Percentiles rank a stretch among this genome's conserved stretches.
Evolutionary conservation across 92 coral and sea anemone genomes (phyloP).

Genomic region (Actinernus sp.): DNA sequence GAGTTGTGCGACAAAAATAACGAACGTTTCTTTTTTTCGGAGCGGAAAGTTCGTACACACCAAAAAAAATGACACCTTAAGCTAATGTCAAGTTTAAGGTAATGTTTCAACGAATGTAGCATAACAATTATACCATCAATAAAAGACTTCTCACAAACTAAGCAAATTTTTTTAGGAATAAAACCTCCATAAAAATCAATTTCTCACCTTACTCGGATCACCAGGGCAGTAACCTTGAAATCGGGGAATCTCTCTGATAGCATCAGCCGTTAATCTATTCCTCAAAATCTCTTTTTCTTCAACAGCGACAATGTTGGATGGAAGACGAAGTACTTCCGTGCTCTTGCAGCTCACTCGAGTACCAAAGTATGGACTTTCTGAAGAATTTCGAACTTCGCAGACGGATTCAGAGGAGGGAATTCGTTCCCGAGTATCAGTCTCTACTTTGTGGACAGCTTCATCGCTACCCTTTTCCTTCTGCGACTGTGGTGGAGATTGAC

Average conservation of each 20-base stretch:
- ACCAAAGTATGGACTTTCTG: too few species aligned
- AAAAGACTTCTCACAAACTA: too few species aligned
- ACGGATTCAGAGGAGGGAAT: not conserved
- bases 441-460: not conserved
- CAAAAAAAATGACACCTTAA: too few species aligned
- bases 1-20: too few species aligned
- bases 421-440: not conserved
- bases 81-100: too few species aligned
- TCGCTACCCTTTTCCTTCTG: not conserved
- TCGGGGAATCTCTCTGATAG: conserved; percentile 76
- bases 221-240: conserved; percentile 81
- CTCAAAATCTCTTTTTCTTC: conserved; percentile 75
- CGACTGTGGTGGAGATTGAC: not conserved
- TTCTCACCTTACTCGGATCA: conserved; percentile 85
- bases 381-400: conserved; percentile 16
- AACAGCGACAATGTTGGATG: conserved; percentile 42
- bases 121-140: too few species aligned
- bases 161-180: too few species aligned
- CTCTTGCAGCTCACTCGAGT: too few species aligned
- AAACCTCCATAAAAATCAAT: too few species aligned
- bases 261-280: conserved; percentile 79
- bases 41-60: too few species aligned
- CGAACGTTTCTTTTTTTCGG: too few species aligned
- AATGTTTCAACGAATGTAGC: too few species aligned
- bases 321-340: conserved; percentile 3